Evolutionary conservation across 2,888 invertebrate species (phyloP).

Genomic region (Idaea straminata): DNA sequence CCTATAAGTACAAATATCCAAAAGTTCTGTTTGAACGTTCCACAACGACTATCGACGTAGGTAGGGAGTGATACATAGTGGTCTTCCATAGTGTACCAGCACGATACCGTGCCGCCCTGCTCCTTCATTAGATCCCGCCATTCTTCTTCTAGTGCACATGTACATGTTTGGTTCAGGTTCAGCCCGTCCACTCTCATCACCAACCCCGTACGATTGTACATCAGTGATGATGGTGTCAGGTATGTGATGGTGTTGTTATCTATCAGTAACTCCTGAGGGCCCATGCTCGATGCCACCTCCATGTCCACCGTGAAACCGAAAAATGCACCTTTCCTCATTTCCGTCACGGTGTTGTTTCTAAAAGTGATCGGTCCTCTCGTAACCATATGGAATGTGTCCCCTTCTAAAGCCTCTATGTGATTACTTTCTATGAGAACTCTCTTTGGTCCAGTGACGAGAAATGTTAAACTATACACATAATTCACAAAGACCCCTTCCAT

Average conservation of each 20-base stretch:
- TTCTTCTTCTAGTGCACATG: constrained; percentile 71
- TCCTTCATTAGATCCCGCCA: constrained; percentile 59
- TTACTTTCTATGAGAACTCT: constrained; percentile 82
- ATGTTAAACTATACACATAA: constrained; percentile 84
- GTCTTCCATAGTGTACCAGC: constrained; percentile 65
- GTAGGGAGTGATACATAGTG: constrained; percentile 64
- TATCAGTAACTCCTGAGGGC: constrained; percentile 77
- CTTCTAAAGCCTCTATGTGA: constrained; percentile 79
- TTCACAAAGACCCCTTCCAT: constrained; percentile 84
- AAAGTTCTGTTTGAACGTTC: constrained; percentile 65
- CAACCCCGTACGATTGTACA: constrained; percentile 79
- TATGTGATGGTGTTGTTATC: constrained; percentile 82
- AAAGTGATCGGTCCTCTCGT: constrained; percentile 83
- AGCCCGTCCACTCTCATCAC: constrained; percentile 80
- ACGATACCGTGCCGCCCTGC: constrained; percentile 60
- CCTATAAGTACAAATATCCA: constrained; percentile 74
- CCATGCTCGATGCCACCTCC: constrained; percentile 63
- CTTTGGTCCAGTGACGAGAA: constrained; percentile 83
- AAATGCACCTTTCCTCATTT: constrained; percentile 82
- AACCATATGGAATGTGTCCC: constrained; percentile 83
- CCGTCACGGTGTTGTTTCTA: constrained; percentile 82
- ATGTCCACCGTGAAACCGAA: constrained; percentile 77
- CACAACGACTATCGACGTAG: constrained; percentile 64
- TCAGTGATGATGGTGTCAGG: constrained; percentile 79
- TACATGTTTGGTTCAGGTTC: constrained; percentile 80